Base-by-base conservation (phyloP, 2,888 invertebrate genomes). In the Apodemia zela region DNA sequence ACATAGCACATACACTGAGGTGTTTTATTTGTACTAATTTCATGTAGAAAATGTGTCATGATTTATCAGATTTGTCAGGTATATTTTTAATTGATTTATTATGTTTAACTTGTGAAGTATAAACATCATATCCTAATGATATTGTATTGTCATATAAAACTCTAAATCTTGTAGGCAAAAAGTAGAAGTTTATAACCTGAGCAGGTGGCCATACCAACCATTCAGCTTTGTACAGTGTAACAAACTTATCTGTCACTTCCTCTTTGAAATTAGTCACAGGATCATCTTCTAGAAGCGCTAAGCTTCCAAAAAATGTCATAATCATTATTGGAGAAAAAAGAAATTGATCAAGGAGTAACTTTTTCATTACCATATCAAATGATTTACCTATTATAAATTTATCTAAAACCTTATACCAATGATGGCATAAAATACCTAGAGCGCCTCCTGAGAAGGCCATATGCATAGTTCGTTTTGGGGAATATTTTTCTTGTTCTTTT, bases 151-250 rank as follows among this genome's bases (percentile, higher is more conserved):
- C 98, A 84, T 98, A 99, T 35, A 98, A 89, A 45, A 99, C 97
- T 75, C 98, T 93, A 82, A 94, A 98, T 74, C 93, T 94, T 10
- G 96, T 94, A 3, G 98, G 97, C 71, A 99, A 84, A 77, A 96
- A 94, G 80, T 96, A 97, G 85, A 99, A 99, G 84, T 98, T 98
- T 33, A 99, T 93, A 51, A 97, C 89, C 85, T 99, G 98, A 0
- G 98, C 98, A 0, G 97, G 96, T 0, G 98, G 98, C 98, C 98
- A 98, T 7, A 98, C 94, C 68, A 97, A 86, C 97, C 98, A 98
- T 81, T 99, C 98, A 0, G 97, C 98, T 18, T 94, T 87, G 78
- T 98, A 98, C 35, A 98, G 85, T 69, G 93, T 94, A 78, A 94
- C 88, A 57, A 96, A 97, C 83, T 98, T 98, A 21, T 93, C 87